Evolutionary conservation across 2,797 vertebrate genomes (phyloP).

Genomic region (Thripadectes ignobilis): DNA sequence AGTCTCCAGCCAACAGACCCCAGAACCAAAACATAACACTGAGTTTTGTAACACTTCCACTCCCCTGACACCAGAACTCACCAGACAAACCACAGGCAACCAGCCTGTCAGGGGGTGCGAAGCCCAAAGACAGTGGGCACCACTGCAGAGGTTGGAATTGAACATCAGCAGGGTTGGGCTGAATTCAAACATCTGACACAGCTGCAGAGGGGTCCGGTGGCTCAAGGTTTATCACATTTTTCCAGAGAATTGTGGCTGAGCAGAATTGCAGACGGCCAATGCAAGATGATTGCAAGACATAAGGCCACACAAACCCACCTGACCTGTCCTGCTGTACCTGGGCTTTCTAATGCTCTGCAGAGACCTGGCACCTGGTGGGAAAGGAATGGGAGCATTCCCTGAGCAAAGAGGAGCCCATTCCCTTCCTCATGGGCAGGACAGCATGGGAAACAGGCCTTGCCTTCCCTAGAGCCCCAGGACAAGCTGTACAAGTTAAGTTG

Average conservation of each 20-base stretch:
- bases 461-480: not conserved
- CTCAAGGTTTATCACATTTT: not conserved
- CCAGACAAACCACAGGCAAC: not conserved
- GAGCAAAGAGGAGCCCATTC: not conserved
- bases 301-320: not conserved
- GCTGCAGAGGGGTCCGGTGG: not conserved
- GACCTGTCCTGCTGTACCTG: not conserved
- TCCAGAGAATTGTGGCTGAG: not conserved
- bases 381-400: not conserved
- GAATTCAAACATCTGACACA: not conserved
- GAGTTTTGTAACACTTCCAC: not conserved
- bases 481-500: too few species aligned
- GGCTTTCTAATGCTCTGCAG: not conserved
- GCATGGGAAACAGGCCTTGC: not conserved
- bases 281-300: not conserved
- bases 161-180: not conserved
- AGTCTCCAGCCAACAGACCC: not conserved
- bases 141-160: not conserved
- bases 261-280: not conserved
- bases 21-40: not conserved
- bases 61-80: not conserved
- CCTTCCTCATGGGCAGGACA: not conserved
- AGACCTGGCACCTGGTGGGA: not conserved
- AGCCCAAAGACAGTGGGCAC: not conserved
- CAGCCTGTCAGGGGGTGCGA: not conserved